Evolutionary conservation across 2,888 invertebrate species (phyloP).

Genomic region (Molanna angustata): DNA sequence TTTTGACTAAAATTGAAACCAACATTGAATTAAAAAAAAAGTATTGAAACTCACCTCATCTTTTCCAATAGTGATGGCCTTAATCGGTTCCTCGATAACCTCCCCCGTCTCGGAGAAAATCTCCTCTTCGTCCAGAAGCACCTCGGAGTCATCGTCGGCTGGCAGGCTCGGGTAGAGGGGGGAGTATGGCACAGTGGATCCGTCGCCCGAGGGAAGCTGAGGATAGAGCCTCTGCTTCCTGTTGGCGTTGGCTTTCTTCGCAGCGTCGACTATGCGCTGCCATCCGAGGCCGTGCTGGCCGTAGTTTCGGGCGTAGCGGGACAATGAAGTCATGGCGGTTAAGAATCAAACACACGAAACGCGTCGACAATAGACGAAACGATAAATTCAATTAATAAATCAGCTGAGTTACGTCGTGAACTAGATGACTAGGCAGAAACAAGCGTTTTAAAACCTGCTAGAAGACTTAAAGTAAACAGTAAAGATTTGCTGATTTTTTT

Average conservation of each 20-base stretch:
- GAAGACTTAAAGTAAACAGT: no score
- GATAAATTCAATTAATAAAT: no score
- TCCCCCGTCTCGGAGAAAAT: slow-evolving; percentile 10
- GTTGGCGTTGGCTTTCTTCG: slow-evolving; percentile 12
- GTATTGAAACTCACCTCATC: slow-evolving; percentile 44
- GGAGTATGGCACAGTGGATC: slow-evolving; percentile 39
- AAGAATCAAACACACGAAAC: no score
- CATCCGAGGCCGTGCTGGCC: slow-evolving; percentile 30
- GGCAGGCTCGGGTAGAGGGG: slow-evolving; percentile 49
- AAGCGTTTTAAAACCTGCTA: no score
- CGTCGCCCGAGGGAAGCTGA: slow-evolving; percentile 44
- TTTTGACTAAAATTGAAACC: no score
- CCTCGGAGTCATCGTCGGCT: slow-evolving; percentile 49
- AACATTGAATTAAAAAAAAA: background rate
- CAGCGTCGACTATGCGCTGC: slow-evolving; percentile 27
- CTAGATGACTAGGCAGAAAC: no score
- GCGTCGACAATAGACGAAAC: no score
- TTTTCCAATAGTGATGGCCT: slow-evolving; percentile 44
- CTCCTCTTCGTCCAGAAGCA: slow-evolving; percentile 49
- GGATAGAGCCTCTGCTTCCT: slow-evolving; percentile 42
- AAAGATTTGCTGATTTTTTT: no score
- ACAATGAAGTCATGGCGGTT: slow-evolving; percentile 24
- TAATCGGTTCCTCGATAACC: slow-evolving; percentile 48
- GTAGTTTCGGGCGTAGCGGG: slow-evolving; percentile 25
- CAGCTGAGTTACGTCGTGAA: no score